These are phyloP conservation scores for Cotesia typhae DNA, from an alignment of 1,140 invertebrate genomes.

Conservation along the genomic window DNA sequence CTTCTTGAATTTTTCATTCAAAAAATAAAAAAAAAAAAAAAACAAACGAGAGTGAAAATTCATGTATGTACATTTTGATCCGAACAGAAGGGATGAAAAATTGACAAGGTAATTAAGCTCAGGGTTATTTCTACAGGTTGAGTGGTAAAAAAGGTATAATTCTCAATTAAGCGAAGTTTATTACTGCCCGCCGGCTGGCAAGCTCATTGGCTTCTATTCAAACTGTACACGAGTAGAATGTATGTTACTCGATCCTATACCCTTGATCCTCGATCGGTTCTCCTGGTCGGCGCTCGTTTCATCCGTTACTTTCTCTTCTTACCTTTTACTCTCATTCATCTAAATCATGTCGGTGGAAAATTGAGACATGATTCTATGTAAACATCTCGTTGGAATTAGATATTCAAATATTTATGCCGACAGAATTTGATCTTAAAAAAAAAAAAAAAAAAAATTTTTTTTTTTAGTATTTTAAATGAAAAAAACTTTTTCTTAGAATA, in stretches of 20 bases:
- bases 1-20: too few relatives aligned
- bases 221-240: neutral
- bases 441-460: too few relatives aligned
- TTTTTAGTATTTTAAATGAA: too few relatives aligned
- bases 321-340: constrained; percentile 12
- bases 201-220: neutral
- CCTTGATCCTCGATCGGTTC: neutral
- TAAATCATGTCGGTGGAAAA: constrained; percentile 23
- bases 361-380: constrained; percentile 14
- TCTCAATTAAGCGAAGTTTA: constrained; percentile 34
- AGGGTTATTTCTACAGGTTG: constrained; percentile 27
- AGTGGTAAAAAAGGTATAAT: constrained; percentile 31
- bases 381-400: neutral
- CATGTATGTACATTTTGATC: too few relatives aligned
- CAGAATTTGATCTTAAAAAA: too few relatives aligned
- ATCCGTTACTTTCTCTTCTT: neutral
- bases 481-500: too few relatives aligned
- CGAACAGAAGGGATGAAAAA: constrained; percentile 7
- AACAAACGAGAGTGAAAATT: neutral
- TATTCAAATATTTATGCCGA: constrained; percentile 1
- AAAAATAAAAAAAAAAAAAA: too few relatives aligned
- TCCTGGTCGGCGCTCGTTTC: neutral
- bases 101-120: constrained; percentile 22
- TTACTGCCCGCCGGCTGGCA: constrained; percentile 24
- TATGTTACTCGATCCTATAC: neutral